These are phyloP conservation scores for Sparus aurata DNA, from an alignment of 2,797 vertebrate species.

Conservation along the genomic window DNA sequence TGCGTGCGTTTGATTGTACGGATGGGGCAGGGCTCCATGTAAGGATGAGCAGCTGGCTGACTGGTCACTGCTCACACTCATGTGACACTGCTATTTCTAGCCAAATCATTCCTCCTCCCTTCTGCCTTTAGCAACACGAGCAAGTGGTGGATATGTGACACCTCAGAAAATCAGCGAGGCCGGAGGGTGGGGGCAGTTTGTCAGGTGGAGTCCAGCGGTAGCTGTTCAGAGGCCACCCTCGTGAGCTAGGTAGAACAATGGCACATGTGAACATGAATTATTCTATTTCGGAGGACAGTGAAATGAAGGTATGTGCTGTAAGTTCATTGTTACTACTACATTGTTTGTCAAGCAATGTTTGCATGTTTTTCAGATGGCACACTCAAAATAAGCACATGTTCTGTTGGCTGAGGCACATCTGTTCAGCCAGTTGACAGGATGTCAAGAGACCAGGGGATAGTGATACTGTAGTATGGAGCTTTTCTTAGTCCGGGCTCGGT, in stretches of 20 bases:
- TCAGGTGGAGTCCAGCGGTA: constrained; percentile 36
- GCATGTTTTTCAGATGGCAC: not conserved
- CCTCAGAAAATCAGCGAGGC: constrained; percentile 60
- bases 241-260: constrained; percentile 36
- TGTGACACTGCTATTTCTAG: constrained; percentile 88
- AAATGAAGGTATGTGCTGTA: not conserved
- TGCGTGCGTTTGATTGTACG: constrained; percentile 55
- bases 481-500: constrained; percentile 6
- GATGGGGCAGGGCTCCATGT: constrained; percentile 70
- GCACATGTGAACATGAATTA: not conserved
- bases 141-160: constrained; percentile 79
- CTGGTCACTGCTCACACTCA: constrained; percentile 78
- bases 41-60: constrained; percentile 84
- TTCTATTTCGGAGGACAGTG: constrained; percentile 7
- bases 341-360: constrained; percentile 7
- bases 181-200: constrained; percentile 49
- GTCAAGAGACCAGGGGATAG: constrained; percentile 21
- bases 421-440: constrained; percentile 9
- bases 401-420: not conserved
- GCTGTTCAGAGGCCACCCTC: constrained; percentile 43
- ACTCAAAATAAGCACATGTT: not conserved
- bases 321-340: not conserved
- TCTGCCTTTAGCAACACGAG: constrained; percentile 79
- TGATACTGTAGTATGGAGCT: not conserved
- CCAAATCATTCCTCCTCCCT: constrained; percentile 75